A percentile compares a stretch with the other conserved stretches of the same genome.
Conservation (phyloP, 2,888 invertebrate species). For the Drosophila pseudotalamancana region DNA sequence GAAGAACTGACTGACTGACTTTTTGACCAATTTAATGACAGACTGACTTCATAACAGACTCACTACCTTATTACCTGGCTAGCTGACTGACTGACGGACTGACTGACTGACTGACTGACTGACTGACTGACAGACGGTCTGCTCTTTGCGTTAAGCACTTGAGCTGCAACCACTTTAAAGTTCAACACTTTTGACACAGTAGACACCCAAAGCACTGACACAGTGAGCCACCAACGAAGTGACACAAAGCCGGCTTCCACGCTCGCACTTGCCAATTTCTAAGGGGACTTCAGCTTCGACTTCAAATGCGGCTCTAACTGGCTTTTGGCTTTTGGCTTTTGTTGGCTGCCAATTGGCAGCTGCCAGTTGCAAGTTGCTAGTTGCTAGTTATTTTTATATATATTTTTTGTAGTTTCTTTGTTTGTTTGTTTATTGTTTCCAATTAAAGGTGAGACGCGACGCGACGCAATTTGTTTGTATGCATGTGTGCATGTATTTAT, state of each 20-base stretch:
- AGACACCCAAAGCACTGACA: constrained; percentile 27
- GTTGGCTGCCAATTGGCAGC: constrained; percentile 27
- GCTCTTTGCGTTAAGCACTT: constrained; percentile 43
- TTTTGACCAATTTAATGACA: constrained; percentile 69
- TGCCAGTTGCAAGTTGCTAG: constrained; percentile 20
- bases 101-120: constrained; percentile 18
- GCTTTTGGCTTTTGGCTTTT: too few species aligned
- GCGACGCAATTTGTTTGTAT: constrained; percentile 6
- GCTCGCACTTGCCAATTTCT: constrained; percentile 48
- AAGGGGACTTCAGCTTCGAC: constrained; percentile 38
- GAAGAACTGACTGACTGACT: constrained; percentile 31
- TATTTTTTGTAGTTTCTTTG: constrained; percentile 4
- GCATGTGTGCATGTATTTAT: constrained; percentile 3
- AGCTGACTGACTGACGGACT: constrained; percentile 29
- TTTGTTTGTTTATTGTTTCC: constrained; percentile 27
- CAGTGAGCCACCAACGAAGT: constrained; percentile 23
- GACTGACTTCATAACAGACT: constrained; percentile 42
- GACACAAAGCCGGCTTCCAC: constrained; percentile 70
- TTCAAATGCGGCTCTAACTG: constrained; percentile 16
- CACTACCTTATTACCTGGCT: constrained; percentile 30
- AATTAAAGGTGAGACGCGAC: constrained; percentile 65
- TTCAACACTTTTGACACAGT: constrained; percentile 74
- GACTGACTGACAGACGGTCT: too few species aligned
- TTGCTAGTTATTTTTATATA: constrained; percentile 8
- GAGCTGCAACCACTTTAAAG: constrained; percentile 67